phyloP scores from a whole-genome alignment of 2,113 vertebrate species.

The Melospiza georgiana region DNA sequence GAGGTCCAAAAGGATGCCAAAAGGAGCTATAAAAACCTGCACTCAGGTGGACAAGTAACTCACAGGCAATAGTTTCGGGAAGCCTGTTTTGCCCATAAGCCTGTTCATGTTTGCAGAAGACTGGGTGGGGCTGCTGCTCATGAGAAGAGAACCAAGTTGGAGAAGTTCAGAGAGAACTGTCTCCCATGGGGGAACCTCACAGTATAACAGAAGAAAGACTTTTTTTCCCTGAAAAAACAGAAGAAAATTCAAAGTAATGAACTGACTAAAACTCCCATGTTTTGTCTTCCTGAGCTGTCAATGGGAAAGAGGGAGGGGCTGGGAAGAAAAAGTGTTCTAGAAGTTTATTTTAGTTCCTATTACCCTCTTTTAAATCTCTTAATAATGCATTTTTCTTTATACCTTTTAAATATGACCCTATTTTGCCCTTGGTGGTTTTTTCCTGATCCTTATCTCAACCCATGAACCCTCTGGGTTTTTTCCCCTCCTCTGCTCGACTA shows the following conservation, averaged over 20 bases:
- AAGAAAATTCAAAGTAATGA: background rate
- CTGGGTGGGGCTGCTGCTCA: background rate
- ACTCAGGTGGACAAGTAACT: fast-evolving
- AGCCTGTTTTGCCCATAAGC: background rate
- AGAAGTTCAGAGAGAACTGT: background rate
- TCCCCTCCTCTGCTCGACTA: background rate
- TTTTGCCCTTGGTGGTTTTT: background rate
- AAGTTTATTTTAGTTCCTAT: background rate
- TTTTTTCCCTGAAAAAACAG: fast-evolving
- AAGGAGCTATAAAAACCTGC: background rate
- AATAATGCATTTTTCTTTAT: background rate
- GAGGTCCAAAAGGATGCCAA: background rate
- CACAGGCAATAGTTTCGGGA: fast-evolving
- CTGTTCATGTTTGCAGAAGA: background rate
- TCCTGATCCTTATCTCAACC: background rate
- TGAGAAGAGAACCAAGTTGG: background rate
- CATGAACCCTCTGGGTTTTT: background rate
- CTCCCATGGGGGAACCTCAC: too few relatives aligned
- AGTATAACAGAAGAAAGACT: background rate
- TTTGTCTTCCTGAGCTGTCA: background rate
- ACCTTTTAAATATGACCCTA: background rate
- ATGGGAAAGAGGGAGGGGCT: background rate
- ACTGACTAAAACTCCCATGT: background rate
- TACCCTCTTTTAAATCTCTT: background rate
- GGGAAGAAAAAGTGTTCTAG: background rate